Evolutionary conservation across 1,140 invertebrate species (phyloP).

Genomic region (Drosophila nasuta): DNA sequence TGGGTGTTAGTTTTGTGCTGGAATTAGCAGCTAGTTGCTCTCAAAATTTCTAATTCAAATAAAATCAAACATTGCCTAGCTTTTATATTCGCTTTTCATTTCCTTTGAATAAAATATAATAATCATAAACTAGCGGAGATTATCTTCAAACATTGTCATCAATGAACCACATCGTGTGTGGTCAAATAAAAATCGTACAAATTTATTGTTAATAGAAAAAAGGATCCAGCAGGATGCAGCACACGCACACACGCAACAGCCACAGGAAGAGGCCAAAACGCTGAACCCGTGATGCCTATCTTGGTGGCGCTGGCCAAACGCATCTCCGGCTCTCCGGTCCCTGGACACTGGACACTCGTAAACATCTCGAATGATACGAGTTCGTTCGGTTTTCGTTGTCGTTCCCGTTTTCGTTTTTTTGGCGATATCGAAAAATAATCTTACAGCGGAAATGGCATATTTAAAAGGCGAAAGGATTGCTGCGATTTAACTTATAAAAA

Average conservation of each 20-base stretch:
- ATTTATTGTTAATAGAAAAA: constrained; percentile 84
- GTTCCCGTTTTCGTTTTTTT: constrained; percentile 21
- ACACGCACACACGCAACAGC: constrained; percentile 68
- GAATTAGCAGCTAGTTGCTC: constrained; percentile 38
- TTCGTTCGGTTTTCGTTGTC: constrained; percentile 42
- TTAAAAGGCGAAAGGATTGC: constrained; percentile 79
- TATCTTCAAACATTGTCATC: constrained; percentile 28
- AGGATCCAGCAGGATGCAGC: constrained; percentile 62
- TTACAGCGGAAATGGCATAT: constrained; percentile 79
- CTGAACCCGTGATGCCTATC: constrained; percentile 67
- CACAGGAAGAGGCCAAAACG: constrained; percentile 1
- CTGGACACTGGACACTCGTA: constrained; percentile 69
- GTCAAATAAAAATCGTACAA: constrained; percentile 70
- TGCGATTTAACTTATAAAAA: constrained; percentile 77
- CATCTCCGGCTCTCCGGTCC: constrained; percentile 23
- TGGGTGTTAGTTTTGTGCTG: not conserved
- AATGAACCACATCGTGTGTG: constrained; percentile 38
- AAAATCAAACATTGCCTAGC: not conserved
- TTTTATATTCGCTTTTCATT: not conserved
- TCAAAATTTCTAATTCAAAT: constrained; percentile 9
- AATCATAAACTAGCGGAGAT: constrained; percentile 5
- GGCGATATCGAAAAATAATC: constrained; percentile 81
- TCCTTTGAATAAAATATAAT: not conserved
- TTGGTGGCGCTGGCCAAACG: constrained; percentile 37
- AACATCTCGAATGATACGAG: constrained; percentile 73